Base-by-base conservation (phyloP, 2,797 vertebrate genomes). In the Peromyscus attwateri region DNA sequence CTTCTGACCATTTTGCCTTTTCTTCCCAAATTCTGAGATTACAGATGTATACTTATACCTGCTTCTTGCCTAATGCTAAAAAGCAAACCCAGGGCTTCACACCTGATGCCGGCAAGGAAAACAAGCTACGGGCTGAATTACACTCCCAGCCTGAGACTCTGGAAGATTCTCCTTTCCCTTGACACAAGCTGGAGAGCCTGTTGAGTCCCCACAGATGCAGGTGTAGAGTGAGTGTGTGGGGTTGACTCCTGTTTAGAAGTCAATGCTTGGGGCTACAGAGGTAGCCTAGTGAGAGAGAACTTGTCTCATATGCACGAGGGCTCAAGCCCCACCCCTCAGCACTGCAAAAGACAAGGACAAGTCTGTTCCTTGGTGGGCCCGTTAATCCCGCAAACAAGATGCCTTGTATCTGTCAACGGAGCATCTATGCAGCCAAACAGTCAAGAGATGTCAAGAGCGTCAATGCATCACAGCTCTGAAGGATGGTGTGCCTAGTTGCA, bases 361-460 rank as follows among this genome's bases (percentile, higher is more conserved):
- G 40, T 34, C 68, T 37, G 0, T 43, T n/a, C 29, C 70, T 91
- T 85, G 0, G 0, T 60, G 71, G 52, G 21, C 55, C 79, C 76
- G 66, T 49, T 60, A 90, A 43, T 81, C 77, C 76, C 75, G 92
- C 80, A 73, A 89, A 90, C 46, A 94, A 94, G 87, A 87, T 70
- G 75, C 29, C 68, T 83, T 17, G 4, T 46, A 85, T 85, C 85
- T 80, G 75, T 64, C 85, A 88, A n/a, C 4, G 25, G 43, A 13
- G 19, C 6, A 6, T 29, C 29, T n/a, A 5, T 2, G 8, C 23
- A 52, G 43, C 68, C 70, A 8, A 17, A 6, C 0, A 75, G 71
- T 49, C 57, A 25, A 66, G 76, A 92, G 49, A 73, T 34, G 57
- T 9, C 29, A 34, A 34, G 40, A 94, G 73, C 16, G 43, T 88